Conservation (phyloP, 2,113 vertebrate species). For the Cyprinus carpio region DNA sequence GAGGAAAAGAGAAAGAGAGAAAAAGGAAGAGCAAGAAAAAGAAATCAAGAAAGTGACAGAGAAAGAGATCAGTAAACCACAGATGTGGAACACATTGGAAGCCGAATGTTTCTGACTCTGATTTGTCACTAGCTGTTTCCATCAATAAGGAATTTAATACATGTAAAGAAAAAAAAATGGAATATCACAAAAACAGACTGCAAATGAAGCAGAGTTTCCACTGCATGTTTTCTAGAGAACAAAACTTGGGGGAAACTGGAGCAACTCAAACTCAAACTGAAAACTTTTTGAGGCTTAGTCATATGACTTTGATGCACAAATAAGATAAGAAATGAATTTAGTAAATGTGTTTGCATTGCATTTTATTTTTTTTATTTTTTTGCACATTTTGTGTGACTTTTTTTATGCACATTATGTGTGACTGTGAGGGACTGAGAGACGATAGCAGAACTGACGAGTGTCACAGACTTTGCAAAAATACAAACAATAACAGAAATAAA, state of each 20-base stretch:
- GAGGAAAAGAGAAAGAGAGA: not conserved
- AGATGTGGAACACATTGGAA: not conserved
- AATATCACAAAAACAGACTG: not conserved
- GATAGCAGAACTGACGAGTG: no score
- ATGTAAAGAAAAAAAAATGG: not conserved
- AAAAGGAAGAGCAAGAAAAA: not conserved
- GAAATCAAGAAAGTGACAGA: not conserved
- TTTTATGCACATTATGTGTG: no score
- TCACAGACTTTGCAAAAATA: no score
- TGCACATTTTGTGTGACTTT: no score
- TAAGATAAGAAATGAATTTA: not conserved
- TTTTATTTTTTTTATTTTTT: no score
- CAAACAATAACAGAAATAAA: no score
- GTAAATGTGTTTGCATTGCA: not conserved
- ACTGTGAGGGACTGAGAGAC: no score
- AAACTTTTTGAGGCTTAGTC: not conserved
- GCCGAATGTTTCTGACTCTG: not conserved
- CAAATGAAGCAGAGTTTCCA: no score
- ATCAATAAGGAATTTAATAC: not conserved
- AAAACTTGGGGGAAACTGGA: not conserved
- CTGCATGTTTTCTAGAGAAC: not conserved
- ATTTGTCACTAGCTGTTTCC: not conserved
- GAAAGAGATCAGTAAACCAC: constrained; percentile 3
- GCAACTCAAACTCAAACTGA: not conserved
- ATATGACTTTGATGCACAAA: not conserved